Evolutionary conservation across 2,888 invertebrate genomes (phyloP), one percentile per base, ranked within the genome.

Genomic region (Zygothrica quintamaculata): DNA sequence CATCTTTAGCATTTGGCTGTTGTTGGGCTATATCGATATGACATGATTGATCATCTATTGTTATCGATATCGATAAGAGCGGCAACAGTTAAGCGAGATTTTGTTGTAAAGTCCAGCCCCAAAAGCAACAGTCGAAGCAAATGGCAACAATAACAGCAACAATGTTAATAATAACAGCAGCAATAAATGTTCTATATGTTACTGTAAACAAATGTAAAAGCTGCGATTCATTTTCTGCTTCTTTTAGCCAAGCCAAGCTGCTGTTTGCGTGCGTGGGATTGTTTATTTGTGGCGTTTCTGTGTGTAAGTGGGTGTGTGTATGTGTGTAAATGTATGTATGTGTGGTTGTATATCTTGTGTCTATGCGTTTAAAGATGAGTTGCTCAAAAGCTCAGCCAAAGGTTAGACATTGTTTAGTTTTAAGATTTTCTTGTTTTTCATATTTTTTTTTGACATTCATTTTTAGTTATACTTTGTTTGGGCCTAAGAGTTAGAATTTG

Each of bases 381-480:
- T 65, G 62, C 71, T 71, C 26, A 53, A 62, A 81, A 65, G 72
- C 68, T 72, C 65, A 56, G 77, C 77, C 73, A 64, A 73, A 65
- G 42, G 77, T 80, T 67, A 77, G 53, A 62, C 72, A 44, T 55
- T 71, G 75, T 65, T 71, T 34, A 50, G 59, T 74, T 58, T 46
- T 56, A 37, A 37, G 47, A 64, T 53, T 52, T 65, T 46, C 53
- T 64, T 65, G 25, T 52, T 65, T 59, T 34, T 33, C 36, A 8
- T 36, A 37, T 43, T 64, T 53, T 25, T 51, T 57, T 26, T 13
- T 31, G 12, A 48, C 44, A 13, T 40, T 13, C 34, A 67, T 46
- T 47, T 57, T 58, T 69, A 69, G 18, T 51, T 69, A 55, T 47
- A 53, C 3, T 39, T 34, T 57, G 37, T 68, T n/a, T 57, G 55